These are phyloP conservation scores for Brachymystax lenok DNA, from an alignment of 2,797 vertebrate species.

Conservation along the genomic window DNA sequence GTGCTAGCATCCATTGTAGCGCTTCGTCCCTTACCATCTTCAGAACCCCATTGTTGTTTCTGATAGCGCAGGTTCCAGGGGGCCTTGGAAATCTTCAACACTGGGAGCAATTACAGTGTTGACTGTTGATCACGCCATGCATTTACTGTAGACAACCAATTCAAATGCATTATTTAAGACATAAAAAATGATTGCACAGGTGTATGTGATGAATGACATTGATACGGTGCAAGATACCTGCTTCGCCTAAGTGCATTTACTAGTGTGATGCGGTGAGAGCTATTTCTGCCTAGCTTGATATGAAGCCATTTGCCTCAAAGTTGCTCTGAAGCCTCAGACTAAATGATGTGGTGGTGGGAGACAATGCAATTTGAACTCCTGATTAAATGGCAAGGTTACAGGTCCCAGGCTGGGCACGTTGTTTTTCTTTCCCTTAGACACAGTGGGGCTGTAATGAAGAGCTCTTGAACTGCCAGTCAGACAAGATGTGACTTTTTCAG, in stretches of 20 bases:
- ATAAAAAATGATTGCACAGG: neutral
- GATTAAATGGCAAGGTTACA: slow-evolving; percentile 80
- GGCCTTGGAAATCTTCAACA: too few relatives aligned
- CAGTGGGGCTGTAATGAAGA: slow-evolving; percentile 83
- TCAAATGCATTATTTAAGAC: neutral
- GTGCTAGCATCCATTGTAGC: too few relatives aligned
- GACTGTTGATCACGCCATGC: neutral
- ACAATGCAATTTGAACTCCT: slow-evolving; percentile 71
- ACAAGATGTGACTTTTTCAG: slow-evolving; percentile 84
- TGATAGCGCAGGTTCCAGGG: too few relatives aligned
- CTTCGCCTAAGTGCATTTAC: neutral
- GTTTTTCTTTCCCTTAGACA: slow-evolving; percentile 75
- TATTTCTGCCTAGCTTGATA: slow-evolving; percentile 63
- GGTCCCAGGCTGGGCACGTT: slow-evolving; percentile 69
- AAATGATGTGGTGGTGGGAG: slow-evolving; percentile 65
- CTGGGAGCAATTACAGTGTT: neutral
- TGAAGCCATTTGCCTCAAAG: slow-evolving; percentile 60
- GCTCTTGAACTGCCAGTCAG: slow-evolving; percentile 83
- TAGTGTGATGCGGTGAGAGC: slow-evolving; percentile 36
- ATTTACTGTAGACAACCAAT: neutral
- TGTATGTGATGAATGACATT: neutral
- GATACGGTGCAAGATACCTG: slow-evolving; percentile 1
- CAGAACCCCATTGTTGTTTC: too few relatives aligned
- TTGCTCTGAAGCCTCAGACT: slow-evolving; percentile 61
- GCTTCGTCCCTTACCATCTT: too few relatives aligned